Evolutionary conservation across 1,140 invertebrate species (phyloP).

Genomic region (Drosophila novamexicana): DNA sequence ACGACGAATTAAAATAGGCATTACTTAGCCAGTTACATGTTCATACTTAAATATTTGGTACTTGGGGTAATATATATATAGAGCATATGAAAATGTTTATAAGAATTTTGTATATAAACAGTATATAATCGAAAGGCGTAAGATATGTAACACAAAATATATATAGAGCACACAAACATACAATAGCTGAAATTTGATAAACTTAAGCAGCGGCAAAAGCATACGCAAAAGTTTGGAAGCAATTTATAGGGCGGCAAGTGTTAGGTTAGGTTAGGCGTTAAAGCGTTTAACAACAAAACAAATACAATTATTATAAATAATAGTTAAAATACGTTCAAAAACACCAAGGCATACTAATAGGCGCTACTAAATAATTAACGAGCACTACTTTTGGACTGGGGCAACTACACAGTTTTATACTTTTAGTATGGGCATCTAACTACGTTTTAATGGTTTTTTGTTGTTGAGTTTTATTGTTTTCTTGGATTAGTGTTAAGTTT

Average conservation of each 20-base stretch:
- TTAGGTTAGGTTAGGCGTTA: constrained; percentile 35
- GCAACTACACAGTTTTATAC: constrained; percentile 56
- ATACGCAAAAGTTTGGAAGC: constrained; percentile 43
- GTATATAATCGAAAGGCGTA: constrained; percentile 64
- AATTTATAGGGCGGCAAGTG: constrained; percentile 39
- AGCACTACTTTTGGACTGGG: constrained; percentile 61
- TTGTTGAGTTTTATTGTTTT: constrained; percentile 52
- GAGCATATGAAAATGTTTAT: constrained; percentile 15
- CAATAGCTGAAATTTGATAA: constrained; percentile 63
- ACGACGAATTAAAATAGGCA: not conserved
- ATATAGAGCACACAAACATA: constrained; percentile 71
- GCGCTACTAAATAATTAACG: constrained; percentile 48
- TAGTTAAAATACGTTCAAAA: constrained; percentile 55
- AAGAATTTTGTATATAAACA: constrained; percentile 25
- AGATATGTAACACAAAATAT: constrained; percentile 66
- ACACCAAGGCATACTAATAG: constrained; percentile 55
- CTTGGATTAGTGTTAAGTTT: constrained; percentile 69
- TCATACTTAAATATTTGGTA: constrained; percentile 17
- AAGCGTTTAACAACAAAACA: constrained; percentile 38
- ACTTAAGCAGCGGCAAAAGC: constrained; percentile 36
- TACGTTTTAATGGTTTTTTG: constrained; percentile 67
- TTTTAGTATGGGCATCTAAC: constrained; percentile 73
- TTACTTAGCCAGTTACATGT: constrained; percentile 33
- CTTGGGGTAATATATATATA: constrained; percentile 19
- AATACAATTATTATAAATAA: constrained; percentile 38